A percentile compares a stretch with the other conserved stretches of the same genome.
These are phyloP conservation scores for Platypus cylindrus DNA, from an alignment of 2,888 invertebrate genomes.

Conservation along the genomic window DNA sequence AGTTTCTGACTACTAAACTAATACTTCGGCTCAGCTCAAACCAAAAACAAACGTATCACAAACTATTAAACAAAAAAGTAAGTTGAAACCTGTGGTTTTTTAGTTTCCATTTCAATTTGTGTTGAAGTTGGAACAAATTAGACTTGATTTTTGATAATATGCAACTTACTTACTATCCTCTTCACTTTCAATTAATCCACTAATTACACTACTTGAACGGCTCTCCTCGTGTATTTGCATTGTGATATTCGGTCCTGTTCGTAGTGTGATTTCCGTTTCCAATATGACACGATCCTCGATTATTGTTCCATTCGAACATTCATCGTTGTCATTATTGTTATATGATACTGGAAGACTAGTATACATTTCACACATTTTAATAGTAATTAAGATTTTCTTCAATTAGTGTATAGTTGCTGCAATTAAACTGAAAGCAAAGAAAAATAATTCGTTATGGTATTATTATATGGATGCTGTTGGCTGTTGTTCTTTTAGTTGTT, in stretches of 20 bases:
- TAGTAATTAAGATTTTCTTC: not conserved
- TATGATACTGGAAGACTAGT: slow-evolving; percentile 29
- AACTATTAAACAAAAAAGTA: too few relatives aligned
- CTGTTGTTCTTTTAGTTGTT: too few relatives aligned
- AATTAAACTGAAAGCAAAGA: too few relatives aligned
- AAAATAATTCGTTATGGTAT: too few relatives aligned
- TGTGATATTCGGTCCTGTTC: slow-evolving; percentile 67
- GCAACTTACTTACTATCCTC: slow-evolving; percentile 25
- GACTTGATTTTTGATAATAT: not conserved
- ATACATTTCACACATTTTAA: slow-evolving; percentile 48
- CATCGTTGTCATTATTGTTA: slow-evolving; percentile 14
- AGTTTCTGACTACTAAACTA: too few relatives aligned
- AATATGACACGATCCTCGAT: slow-evolving; percentile 55
- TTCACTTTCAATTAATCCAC: slow-evolving; percentile 26
- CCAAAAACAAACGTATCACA: too few relatives aligned
- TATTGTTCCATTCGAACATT: slow-evolving; percentile 1
- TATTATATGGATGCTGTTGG: too few relatives aligned
- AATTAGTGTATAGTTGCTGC: too few relatives aligned
- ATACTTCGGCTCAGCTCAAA: too few relatives aligned
- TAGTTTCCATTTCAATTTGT: too few relatives aligned
- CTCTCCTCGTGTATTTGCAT: slow-evolving; percentile 71
- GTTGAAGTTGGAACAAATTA: too few relatives aligned
- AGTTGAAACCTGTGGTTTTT: too few relatives aligned
- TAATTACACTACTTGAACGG: slow-evolving; percentile 21
- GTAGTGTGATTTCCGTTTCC: slow-evolving; percentile 73